A percentile compares a stretch with the other conserved stretches of the same genome.
Evolutionary conservation across 2,797 vertebrate species (phyloP).

Genomic region (Tokudaia muenninki): DNA sequence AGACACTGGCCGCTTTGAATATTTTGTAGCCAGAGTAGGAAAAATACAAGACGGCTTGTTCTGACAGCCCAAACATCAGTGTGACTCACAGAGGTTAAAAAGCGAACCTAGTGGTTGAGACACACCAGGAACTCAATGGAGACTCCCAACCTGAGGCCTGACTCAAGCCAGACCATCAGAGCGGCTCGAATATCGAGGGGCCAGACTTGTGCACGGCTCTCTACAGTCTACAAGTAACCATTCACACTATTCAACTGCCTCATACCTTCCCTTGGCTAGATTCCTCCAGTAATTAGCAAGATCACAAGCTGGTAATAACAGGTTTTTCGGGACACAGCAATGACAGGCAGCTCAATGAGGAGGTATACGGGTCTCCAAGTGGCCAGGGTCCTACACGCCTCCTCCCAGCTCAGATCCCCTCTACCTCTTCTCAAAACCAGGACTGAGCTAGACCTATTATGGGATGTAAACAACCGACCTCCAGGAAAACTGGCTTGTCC

Average conservation of each 20-base stretch:
- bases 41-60: neutral
- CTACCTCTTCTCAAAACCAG: neutral
- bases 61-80: neutral
- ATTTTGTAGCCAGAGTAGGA: neutral
- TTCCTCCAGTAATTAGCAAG: neutral
- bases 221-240: neutral
- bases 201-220: accelerated
- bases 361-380: accelerated
- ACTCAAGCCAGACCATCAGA: neutral
- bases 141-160: accelerated
- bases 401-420: neutral
- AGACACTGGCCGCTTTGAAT: neutral
- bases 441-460: slow-evolving; percentile 4
- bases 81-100: accelerated
- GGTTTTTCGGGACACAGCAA: neutral
- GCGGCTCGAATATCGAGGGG: accelerated
- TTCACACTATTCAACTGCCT: neutral
- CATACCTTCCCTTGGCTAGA: neutral
- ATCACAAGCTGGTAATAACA: neutral
- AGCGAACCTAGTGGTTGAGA: neutral
- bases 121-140: neutral
- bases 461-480: neutral
- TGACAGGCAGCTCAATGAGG: accelerated
- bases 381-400: neutral
- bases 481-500: neutral